phyloP scores from a whole-genome alignment of 2,113 vertebrate species.

The Sylvilagus bachmani region DNA sequence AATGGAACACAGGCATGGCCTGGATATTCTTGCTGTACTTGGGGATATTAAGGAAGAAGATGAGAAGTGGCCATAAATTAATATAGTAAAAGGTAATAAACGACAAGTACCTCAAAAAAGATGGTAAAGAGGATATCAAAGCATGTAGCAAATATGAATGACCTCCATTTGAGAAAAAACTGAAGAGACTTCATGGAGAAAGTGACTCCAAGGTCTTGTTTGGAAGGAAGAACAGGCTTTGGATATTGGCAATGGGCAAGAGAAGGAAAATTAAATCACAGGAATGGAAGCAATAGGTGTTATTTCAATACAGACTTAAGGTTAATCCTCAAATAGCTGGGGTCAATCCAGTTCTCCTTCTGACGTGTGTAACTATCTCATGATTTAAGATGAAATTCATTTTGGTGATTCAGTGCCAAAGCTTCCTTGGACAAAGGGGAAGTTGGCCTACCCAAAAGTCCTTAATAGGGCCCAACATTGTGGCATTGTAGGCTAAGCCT shows the following conservation, averaged over 20 bases:
- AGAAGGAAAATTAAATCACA: background rate
- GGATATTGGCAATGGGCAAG: fast-evolving
- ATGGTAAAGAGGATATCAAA: background rate
- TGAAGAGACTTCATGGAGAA: background rate
- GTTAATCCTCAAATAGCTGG: background rate
- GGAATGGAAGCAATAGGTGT: background rate
- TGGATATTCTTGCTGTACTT: background rate
- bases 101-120: constrained; percentile 10
- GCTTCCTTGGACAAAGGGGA: background rate
- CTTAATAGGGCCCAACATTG: too few relatives aligned
- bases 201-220: background rate
- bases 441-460: background rate
- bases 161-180: background rate
- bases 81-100: constrained; percentile 23
- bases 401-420: background rate
- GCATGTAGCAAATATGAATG: background rate
- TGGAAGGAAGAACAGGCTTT: background rate
- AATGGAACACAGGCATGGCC: background rate
- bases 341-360: background rate
- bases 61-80: constrained; percentile 46
- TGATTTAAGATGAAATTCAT: background rate
- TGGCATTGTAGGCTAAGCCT: too few relatives aligned
- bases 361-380: background rate
- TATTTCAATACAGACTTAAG: background rate
- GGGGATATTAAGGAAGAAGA: constrained; percentile 9